Percentiles rank a stretch among this genome's conserved stretches.
phyloP scores from a whole-genome alignment of 1,140 invertebrate genomes.

The Lasaia peninsularis region DNA sequence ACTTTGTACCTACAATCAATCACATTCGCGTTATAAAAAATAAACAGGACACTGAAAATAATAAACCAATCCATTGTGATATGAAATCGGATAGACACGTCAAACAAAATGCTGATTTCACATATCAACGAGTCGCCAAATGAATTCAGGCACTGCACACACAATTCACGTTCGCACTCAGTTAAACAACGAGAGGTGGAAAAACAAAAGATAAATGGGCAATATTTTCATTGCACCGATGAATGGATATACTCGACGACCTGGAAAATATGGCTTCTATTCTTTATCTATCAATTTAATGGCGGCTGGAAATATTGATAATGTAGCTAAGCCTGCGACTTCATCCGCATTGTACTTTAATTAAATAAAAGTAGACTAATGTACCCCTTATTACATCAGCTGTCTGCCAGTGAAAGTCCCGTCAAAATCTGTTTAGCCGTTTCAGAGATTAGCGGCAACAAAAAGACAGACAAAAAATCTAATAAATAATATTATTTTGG shows the following conservation, averaged over 20 bases:
- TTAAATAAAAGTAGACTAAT: no score
- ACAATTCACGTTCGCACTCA: conserved; percentile 44
- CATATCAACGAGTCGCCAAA: conserved; percentile 58
- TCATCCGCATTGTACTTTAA: no score
- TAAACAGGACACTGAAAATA: not conserved
- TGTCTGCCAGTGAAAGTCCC: no score
- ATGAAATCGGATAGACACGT: conserved; percentile 43
- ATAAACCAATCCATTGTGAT: conserved; percentile 5
- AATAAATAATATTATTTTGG: no score
- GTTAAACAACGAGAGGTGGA: conserved; percentile 45
- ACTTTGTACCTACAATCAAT: no score
- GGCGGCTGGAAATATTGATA: not conserved
- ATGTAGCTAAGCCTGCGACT: no score
- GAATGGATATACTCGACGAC: conserved; percentile 59
- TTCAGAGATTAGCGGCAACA: no score
- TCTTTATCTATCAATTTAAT: conserved; percentile 22
- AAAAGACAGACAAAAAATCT: no score
- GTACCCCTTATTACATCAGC: no score
- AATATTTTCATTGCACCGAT: conserved; percentile 69
- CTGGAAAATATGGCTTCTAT: conserved; percentile 50
- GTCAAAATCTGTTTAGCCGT: no score
- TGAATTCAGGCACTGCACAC: conserved; percentile 54
- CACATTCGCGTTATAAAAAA: no score
- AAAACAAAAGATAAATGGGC: conserved; percentile 67
- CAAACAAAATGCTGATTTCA: conserved; percentile 62